These are phyloP conservation scores for Pyrgus malvae DNA, from an alignment of 2,888 invertebrate genomes.

Conservation along the genomic window DNA sequence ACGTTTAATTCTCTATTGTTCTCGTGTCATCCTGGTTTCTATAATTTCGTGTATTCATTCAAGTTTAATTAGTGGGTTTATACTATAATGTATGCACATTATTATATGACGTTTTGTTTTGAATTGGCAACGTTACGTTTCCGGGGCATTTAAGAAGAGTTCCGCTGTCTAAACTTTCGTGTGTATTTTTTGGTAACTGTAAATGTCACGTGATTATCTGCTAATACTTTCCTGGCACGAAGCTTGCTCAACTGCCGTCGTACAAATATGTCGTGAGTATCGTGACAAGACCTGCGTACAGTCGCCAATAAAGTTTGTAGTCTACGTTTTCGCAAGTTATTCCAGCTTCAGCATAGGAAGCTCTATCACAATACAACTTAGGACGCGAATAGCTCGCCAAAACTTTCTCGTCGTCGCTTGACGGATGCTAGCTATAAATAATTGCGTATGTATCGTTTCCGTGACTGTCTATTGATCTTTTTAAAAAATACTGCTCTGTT, in stretches of 20 bases:
- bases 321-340: conserved; percentile 31
- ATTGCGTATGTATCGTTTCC: conserved; percentile 37
- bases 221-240: conserved; percentile 54
- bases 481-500: conserved; percentile 34
- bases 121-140: too few relatives aligned
- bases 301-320: conserved; percentile 36
- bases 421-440: conserved; percentile 36
- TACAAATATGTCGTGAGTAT: conserved; percentile 39
- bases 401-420: conserved; percentile 25
- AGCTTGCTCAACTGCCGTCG: conserved; percentile 38
- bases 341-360: neutral
- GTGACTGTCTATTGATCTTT: conserved; percentile 47
- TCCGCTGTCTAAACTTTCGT: conserved; percentile 4
- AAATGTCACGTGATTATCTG: conserved; percentile 64
- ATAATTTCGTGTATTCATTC: neutral
- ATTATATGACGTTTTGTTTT: too few relatives aligned
- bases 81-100: too few relatives aligned
- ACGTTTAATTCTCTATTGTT: conserved; percentile 15
- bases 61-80: neutral
- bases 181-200: conserved; percentile 22
- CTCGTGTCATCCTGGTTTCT: neutral
- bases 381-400: conserved; percentile 28
- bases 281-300: conserved; percentile 42
- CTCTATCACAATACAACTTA: conserved; percentile 16
- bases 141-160: neutral